Conservation (phyloP, 1,140 invertebrate species). For the Tetragonula clypearis region DNA sequence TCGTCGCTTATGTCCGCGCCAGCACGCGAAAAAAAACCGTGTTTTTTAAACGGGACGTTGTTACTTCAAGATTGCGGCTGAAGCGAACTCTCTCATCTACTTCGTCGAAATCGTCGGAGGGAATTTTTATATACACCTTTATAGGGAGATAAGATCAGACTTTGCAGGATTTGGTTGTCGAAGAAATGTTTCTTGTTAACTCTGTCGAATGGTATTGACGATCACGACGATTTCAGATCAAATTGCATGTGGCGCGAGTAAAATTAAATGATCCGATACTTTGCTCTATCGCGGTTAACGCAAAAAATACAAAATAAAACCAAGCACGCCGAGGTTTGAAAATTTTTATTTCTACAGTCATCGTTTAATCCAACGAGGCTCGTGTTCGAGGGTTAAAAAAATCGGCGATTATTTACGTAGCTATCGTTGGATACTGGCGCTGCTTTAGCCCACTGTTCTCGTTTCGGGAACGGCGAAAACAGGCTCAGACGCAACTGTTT, state of each 20-base stretch:
- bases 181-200: no score
- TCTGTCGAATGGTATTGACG: no score
- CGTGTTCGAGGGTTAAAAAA: neutral
- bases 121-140: neutral
- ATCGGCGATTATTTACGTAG: conserved; percentile 25
- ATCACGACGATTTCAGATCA: no score
- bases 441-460: conserved; percentile 36
- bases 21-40: neutral
- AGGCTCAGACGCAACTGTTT: conserved; percentile 48
- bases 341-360: no score
- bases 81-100: neutral
- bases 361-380: no score
- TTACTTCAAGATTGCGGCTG: neutral
- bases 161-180: neutral
- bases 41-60: conserved; percentile 10
- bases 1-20: neutral
- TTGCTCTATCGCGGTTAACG: no score
- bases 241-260: no score
- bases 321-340: no score
- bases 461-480: conserved; percentile 18
- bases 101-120: neutral
- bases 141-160: neutral
- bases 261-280: no score
- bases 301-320: no score
- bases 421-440: neutral